Base-by-base conservation (phyloP, 37 sponge, comb jelly and placozoan genomes). In the Oscarella lobularis region DNA sequence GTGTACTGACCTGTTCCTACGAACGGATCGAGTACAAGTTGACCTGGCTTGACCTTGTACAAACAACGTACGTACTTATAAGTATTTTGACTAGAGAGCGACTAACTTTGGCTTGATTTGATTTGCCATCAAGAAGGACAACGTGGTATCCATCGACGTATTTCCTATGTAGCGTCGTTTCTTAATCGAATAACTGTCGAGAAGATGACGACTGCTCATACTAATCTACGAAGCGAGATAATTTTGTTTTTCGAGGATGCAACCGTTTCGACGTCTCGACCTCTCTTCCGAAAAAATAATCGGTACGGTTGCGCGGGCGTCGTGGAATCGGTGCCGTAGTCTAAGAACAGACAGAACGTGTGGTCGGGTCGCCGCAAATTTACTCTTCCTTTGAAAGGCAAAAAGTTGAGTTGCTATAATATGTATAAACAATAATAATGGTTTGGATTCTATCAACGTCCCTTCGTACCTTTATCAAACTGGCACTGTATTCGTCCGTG, bases 91-190 rank as follows among this genome's bases (percentile, higher is more conserved):
- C n/a, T n/a, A n/a, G n/a, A n/a, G n/a, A n/a, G n/a, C n/a, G n/a
- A n/a, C n/a, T n/a, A n/a, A n/a, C 84, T 80, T 76, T 1, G 94
- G n/a, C n/a, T n/a, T n/a, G n/a, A n/a, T 94, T 37, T 82, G 81
- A 73, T 96, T 96, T 34, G 93, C 98, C 94, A 92, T 96, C 29
- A 96, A 78, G 35, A 96, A 78, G 1, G 91, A 87, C 35, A 96
- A 85, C 67, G 87, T 87, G 5, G 98, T 84, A 40, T 89, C 91
- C 94, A 96, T 92, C 36, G 98, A 89, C 2, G 98, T 96, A 75
- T 90, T 87, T 0, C 89, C 98, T 71, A 96, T 96, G 75, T 87
- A 96, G 36, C 82, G 80, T 1, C 98, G 74, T 3, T 78, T 81
- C 74, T 84, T 93, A 1, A 96, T 73, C 3, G 90, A 74, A 75